Evolutionary conservation across 2,888 invertebrate species (phyloP), one percentile per base, ranked within the genome.

Genomic region (Drosophila lacicola): DNA sequence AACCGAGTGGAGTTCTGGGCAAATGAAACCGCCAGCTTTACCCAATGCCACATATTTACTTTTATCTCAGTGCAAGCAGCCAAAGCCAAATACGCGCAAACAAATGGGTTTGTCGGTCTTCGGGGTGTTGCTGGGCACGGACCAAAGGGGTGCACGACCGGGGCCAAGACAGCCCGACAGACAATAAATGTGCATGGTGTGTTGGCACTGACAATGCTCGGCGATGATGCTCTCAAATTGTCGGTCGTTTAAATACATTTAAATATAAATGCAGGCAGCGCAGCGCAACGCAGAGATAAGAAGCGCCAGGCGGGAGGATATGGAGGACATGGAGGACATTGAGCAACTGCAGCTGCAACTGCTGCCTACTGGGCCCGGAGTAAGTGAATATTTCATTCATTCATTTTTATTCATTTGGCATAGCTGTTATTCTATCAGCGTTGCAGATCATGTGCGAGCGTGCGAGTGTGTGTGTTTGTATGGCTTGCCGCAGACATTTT

Each of bases 221-320:
- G 65, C 72, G 73, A 73, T 82, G 85, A 74, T 73, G 85, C 87
- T 82, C 65, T 82, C 85, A 86, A 85, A 86, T 86, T 86, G 85
- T 86, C 86, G 88, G 86, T 86, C 85, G 88, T 80, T 86, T 86
- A 86, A 86, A 86, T 86, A 83, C 86, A 86, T 88, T 86, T 88
- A 86, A 86, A 88, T 86, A 80, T 85, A 85, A 82, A 85, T 82
- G 78, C 77, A 72, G 75, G 57, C 70, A 68, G 75, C 69, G 55
- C 55, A 62, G 68, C 54, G 51, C 54, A 54, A 39, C 37, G 33
- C 47, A 29, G 53, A 65, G 57, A 70, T 61, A 78, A 74, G 74
- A 65, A 65, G 50, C 61, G 33, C 9, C 64, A 47, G 61, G 13
- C 58, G 47, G 46, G 14, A 36, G 21, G n/a, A n/a, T n/a, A n/a